Percentiles rank a stretch among this genome's conserved stretches.
Conservation (phyloP, 2,113 vertebrate genomes). For the Phocoena sinus region DNA sequence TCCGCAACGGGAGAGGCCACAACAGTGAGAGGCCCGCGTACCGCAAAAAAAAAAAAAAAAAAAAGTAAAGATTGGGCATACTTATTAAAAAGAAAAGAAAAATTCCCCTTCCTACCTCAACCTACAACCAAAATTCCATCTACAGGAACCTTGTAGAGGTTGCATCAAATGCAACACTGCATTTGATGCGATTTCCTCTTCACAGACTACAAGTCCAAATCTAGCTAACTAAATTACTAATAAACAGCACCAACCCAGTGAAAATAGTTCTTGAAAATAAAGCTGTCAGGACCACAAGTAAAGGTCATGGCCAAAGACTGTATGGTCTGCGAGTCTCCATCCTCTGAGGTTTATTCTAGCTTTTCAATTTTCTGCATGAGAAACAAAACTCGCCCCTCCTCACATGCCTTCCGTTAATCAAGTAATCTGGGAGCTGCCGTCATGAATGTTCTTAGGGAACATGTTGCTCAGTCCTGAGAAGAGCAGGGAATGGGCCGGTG, state of each 20-base stretch:
- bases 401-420: not conserved
- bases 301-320: not conserved
- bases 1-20: too few species aligned
- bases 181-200: not conserved
- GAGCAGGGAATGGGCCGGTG: accelerated
- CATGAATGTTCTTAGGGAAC: not conserved
- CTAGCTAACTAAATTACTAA: not conserved
- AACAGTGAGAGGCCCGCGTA: too few species aligned
- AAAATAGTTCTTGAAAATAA: not conserved
- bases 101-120: not conserved
- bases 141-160: not conserved
- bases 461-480: not conserved
- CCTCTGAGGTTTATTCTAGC: not conserved
- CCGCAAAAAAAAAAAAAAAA: not conserved
- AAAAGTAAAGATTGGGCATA: not conserved
- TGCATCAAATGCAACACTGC: not conserved
- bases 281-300: not conserved
- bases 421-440: not conserved
- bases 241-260: not conserved
- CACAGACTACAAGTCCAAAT: not conserved
- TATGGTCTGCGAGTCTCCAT: not conserved
- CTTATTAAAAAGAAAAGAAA: not conserved
- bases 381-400: not conserved
- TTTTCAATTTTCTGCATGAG: not conserved
- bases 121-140: not conserved